Evolutionary conservation across 1,140 invertebrate species (phyloP).

Genomic region (Venturia canescens): DNA sequence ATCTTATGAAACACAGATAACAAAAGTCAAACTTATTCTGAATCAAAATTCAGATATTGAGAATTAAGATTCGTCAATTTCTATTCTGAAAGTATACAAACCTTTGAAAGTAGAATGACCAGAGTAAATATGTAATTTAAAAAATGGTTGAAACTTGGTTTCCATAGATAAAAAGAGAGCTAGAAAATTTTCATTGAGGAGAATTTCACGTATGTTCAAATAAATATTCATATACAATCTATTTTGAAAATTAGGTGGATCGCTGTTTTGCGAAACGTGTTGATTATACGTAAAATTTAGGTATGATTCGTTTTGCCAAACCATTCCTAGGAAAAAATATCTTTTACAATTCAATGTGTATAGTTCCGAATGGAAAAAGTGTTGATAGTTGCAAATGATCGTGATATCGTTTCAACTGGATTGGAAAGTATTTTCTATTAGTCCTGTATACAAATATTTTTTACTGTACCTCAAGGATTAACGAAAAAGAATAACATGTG

Average conservation of each 20-base stretch:
- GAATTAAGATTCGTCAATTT: no score
- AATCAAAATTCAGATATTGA: no score
- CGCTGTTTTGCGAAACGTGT: neutral
- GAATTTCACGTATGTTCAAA: neutral
- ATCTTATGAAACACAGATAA: no score
- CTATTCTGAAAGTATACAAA: no score
- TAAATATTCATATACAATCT: neutral
- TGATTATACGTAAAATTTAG: neutral
- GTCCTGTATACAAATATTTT: constrained; percentile 33
- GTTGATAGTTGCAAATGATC: constrained; percentile 1
- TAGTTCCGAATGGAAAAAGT: constrained; percentile 2
- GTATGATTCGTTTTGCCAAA: constrained; percentile 22
- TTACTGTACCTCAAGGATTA: neutral
- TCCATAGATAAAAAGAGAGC: no score
- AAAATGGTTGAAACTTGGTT: no score
- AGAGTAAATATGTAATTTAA: no score
- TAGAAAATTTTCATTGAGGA: no score
- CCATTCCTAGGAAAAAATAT: constrained; percentile 24
- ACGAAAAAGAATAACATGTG: constrained; percentile 3
- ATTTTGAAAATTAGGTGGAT: neutral
- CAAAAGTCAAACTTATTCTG: no score
- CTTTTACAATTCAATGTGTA: neutral
- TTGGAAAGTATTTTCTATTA: constrained; percentile 28
- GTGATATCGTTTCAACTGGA: neutral
- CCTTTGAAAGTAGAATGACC: no score